phyloP scores from a whole-genome alignment of 2,797 vertebrate genomes.

The Petrocephalus schoutedeni region DNA sequence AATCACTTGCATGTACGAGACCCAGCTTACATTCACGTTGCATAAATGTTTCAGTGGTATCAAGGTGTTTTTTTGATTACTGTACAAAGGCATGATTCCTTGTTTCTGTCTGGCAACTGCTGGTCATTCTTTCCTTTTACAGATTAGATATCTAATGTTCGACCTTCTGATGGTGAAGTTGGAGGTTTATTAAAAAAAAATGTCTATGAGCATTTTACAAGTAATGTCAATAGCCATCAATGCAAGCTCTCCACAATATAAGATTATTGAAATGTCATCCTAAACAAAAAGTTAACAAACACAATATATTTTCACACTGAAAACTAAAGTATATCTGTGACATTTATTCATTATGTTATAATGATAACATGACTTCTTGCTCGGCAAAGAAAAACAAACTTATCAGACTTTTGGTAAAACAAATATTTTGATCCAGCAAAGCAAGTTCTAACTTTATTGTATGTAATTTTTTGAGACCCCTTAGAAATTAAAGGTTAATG shows the following conservation, averaged over 20 bases:
- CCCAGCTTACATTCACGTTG: not conserved
- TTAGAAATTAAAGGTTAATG: not conserved
- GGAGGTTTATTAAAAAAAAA: not conserved
- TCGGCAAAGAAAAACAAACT: not conserved
- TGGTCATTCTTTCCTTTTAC: not conserved
- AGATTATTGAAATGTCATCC: not conserved
- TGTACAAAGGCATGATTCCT: not conserved
- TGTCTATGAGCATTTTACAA: not conserved
- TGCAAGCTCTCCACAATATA: not conserved
- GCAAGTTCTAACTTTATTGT: not conserved
- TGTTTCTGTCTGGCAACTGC: not conserved
- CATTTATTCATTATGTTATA: not conserved
- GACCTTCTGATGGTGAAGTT: not conserved
- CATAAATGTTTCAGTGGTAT: not conserved
- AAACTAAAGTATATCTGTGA: not conserved
- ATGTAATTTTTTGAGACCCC: not conserved
- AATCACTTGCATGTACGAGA: not conserved
- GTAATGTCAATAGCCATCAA: not conserved
- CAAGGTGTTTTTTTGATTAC: not conserved
- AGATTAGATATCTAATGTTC: not conserved
- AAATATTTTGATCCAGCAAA: not conserved
- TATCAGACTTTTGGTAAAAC: not conserved
- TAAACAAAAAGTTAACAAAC: not conserved
- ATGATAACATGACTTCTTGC: not conserved
- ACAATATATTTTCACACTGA: not conserved